Evolutionary conservation across 1,140 invertebrate genomes (phyloP).

Genomic region (Drosophila jambulina): DNA sequence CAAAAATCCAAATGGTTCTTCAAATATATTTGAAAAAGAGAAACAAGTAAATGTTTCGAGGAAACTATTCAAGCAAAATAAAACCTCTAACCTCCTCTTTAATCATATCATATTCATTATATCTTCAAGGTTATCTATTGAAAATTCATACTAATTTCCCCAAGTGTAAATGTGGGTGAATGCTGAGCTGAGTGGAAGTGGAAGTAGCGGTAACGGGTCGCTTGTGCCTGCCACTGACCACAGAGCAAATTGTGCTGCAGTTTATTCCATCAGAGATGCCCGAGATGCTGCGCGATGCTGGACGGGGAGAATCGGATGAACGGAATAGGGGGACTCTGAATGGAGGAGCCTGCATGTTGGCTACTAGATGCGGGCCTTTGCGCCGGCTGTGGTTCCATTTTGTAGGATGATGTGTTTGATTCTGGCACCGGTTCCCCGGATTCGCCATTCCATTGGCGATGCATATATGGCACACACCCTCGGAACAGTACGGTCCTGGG

Average conservation of each 20-base stretch:
- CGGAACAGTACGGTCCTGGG: conserved; percentile 5
- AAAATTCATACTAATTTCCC: background rate
- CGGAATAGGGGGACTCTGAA: conserved; percentile 3
- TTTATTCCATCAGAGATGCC: conserved; percentile 61
- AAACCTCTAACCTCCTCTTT: too few relatives aligned
- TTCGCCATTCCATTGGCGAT: conserved; percentile 40
- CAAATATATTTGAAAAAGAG: background rate
- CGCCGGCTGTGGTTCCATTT: conserved; percentile 18
- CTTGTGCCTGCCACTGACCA: conserved; percentile 45
- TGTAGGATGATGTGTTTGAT: conserved; percentile 40
- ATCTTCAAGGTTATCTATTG: background rate
- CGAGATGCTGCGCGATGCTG: conserved; percentile 27
- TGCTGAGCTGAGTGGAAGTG: background rate
- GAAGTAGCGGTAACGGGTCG: conserved; percentile 11
- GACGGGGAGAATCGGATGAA: background rate
- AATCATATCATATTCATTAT: too few relatives aligned
- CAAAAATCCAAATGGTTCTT: background rate
- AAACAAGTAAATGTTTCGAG: background rate
- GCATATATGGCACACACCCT: conserved; percentile 35
- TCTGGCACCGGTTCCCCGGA: conserved; percentile 19
- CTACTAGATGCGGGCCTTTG: conserved; percentile 21
- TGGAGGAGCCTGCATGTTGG: conserved; percentile 17
- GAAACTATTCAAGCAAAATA: background rate
- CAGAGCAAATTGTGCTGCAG: conserved; percentile 60
- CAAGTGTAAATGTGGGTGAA: background rate